A percentile compares a stretch with the other conserved stretches of the same genome.
phyloP scores from a whole-genome alignment of 2,888 invertebrate species.

The Esperia sulphurella region DNA sequence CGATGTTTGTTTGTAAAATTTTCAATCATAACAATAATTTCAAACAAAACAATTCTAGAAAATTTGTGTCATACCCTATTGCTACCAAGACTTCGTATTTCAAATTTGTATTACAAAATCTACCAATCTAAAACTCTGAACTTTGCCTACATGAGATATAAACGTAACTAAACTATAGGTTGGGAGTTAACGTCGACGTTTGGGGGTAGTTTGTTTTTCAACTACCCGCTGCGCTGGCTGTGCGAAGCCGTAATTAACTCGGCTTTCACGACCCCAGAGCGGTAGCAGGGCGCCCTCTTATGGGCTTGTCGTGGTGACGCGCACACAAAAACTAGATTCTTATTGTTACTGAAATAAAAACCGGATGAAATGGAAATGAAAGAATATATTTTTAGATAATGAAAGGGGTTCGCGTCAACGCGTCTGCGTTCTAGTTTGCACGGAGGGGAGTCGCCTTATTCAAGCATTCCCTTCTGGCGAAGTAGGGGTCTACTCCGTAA shows the following conservation, averaged over 20 bases:
- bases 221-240: slow-evolving; percentile 29
- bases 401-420: not conserved
- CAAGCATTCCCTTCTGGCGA: too few species aligned
- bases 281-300: slow-evolving; percentile 40
- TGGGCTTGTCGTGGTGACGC: slow-evolving; percentile 35
- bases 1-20: too few species aligned
- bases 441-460: too few species aligned
- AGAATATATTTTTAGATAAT: not conserved
- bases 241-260: slow-evolving; percentile 62
- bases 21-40: too few species aligned
- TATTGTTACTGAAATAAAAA: slow-evolving; percentile 37
- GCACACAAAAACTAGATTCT: slow-evolving; percentile 35
- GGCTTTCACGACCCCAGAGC: slow-evolving; percentile 41
- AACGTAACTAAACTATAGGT: not conserved
- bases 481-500: too few species aligned
- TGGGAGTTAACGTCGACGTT: slow-evolving; percentile 29
- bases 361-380: not conserved
- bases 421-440: too few species aligned
- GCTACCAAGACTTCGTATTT: too few species aligned
- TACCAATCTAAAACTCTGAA: too few species aligned
- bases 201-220: slow-evolving; percentile 48
- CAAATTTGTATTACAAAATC: too few species aligned
- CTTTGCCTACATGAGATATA: too few species aligned
- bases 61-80: too few species aligned
- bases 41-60: too few species aligned